Percentiles rank a stretch among this genome's conserved stretches.
phyloP scores from a whole-genome alignment of 1,140 invertebrate species.

The Teleopsis dalmanni region DNA sequence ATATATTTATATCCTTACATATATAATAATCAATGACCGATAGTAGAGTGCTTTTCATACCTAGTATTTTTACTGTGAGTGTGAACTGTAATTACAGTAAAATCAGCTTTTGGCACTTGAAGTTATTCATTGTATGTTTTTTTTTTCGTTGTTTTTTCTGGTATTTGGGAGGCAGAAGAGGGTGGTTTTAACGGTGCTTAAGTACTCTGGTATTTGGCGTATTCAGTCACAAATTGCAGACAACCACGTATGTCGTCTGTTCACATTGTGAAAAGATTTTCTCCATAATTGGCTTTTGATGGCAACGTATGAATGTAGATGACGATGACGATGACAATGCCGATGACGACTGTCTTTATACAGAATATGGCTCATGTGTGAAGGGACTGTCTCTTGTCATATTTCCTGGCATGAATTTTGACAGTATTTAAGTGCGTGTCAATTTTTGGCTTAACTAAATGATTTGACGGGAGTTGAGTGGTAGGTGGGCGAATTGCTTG shows the following conservation, averaged over 20 bases:
- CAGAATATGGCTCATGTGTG: too few species aligned
- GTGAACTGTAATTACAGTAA: slow-evolving; percentile 43
- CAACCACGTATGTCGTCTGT: slow-evolving; percentile 2
- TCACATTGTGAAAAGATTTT: slow-evolving; percentile 3
- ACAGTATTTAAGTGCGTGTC: slow-evolving; percentile 9
- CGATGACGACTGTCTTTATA: too few species aligned
- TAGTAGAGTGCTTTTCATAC: too few species aligned
- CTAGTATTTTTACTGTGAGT: too few species aligned
- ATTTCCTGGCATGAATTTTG: slow-evolving; percentile 12
- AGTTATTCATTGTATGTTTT: not conserved
- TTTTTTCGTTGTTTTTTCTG: not conserved
- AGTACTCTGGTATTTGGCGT: too few species aligned
- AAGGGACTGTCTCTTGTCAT: too few species aligned
- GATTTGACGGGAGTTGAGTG: not conserved
- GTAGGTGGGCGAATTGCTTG: not conserved
- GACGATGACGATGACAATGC: too few species aligned
- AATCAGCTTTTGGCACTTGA: slow-evolving; percentile 40
- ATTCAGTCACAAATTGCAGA: not conserved
- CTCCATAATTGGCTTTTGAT: slow-evolving; percentile 8
- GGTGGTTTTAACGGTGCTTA: too few species aligned
- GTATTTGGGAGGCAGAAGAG: too few species aligned
- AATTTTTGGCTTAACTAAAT: not conserved
- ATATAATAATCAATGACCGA: too few species aligned
- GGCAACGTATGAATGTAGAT: not conserved
- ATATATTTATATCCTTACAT: too few species aligned